phyloP scores from a whole-genome alignment of 2,113 vertebrate genomes.

The Ahaetulla prasina region DNA sequence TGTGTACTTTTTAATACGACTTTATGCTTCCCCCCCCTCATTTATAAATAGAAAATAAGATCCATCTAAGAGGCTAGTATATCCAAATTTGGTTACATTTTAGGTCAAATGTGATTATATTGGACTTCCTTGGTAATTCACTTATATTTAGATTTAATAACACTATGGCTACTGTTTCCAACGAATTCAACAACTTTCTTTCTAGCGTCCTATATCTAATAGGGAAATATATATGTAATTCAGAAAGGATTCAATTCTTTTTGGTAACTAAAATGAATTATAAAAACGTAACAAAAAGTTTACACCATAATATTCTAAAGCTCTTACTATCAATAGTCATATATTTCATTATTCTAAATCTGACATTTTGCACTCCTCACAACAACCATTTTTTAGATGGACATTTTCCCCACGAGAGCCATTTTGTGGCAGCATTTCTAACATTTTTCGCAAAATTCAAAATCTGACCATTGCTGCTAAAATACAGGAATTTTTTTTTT shows the following conservation, averaged over 20 bases:
- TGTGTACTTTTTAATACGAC: not conserved
- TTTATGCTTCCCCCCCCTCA: not conserved
- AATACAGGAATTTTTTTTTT: not conserved
- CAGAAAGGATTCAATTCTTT: not conserved
- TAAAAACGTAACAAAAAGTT: not conserved
- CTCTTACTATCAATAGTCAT: not conserved
- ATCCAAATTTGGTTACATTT: not conserved
- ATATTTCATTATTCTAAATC: not conserved
- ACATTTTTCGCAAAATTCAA: not conserved
- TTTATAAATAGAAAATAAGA: not conserved
- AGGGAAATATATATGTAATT: not conserved
- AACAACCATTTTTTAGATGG: not conserved
- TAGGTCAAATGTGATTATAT: not conserved
- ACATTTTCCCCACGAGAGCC: not conserved
- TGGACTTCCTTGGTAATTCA: not conserved
- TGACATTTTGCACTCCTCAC: not conserved
- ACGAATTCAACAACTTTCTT: not conserved
- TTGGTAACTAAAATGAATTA: not conserved
- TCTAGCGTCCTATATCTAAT: not conserved
- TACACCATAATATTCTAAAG: not conserved
- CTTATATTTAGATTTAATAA: not conserved
- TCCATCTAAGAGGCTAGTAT: not conserved
- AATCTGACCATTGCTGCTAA: not conserved
- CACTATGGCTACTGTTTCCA: not conserved
- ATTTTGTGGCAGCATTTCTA: not conserved